Evolutionary conservation across 2,888 invertebrate species (phyloP).

Genomic region (Napeogenes inachia): DNA sequence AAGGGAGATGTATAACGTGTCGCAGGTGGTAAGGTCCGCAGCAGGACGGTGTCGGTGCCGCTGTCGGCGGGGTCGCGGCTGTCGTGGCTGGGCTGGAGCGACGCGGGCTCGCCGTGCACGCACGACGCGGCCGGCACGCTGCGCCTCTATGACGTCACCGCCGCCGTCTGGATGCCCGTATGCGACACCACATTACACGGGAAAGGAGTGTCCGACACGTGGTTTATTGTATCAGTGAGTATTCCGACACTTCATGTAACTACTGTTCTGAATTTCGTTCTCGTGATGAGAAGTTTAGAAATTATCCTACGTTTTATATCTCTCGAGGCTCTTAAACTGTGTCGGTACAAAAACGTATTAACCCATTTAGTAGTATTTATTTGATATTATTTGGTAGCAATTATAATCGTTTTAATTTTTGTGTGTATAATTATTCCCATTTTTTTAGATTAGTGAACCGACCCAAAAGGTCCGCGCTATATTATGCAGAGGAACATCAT

Average conservation of each 20-base stretch:
- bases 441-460: slow-evolving; percentile 82
- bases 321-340: no score
- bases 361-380: background rate
- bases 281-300: no score
- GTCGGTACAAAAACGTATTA: no score
- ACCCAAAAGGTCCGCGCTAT: slow-evolving; percentile 88
- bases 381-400: background rate
- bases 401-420: slow-evolving; percentile 3
- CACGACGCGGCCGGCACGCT: slow-evolving; percentile 88
- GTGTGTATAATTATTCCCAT: background rate
- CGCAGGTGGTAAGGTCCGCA: slow-evolving; percentile 62
- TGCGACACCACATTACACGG: slow-evolving; percentile 83
- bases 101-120: slow-evolving; percentile 86
- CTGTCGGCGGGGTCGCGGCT: slow-evolving; percentile 82
- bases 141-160: slow-evolving; percentile 82
- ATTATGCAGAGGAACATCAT: slow-evolving; percentile 91
- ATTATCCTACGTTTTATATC: no score
- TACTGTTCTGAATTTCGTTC: no score
- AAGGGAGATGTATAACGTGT: background rate
- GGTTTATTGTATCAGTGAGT: slow-evolving; percentile 78
- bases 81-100: slow-evolving; percentile 88
- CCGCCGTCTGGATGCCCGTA: slow-evolving; percentile 88
- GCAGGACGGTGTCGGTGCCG: slow-evolving; percentile 77
- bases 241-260: background rate
- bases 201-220: slow-evolving; percentile 62